phyloP scores from a whole-genome alignment of 2,797 vertebrate species.

The Psittacula echo region DNA sequence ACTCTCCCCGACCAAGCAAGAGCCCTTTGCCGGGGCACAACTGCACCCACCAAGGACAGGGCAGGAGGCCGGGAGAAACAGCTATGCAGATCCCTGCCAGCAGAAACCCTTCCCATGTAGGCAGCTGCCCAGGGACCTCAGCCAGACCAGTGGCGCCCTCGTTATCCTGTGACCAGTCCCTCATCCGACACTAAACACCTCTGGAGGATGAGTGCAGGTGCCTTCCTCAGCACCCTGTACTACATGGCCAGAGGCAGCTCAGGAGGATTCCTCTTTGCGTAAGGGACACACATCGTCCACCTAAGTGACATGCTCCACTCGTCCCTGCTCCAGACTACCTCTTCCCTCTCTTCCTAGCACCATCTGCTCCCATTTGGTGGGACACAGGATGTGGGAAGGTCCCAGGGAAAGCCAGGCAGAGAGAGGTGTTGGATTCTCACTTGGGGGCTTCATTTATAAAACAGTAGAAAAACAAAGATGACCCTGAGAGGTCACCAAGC shows the following conservation, averaged over 20 bases:
- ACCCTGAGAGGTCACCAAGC: background rate
- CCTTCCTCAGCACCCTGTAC: background rate
- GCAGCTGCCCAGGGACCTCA: background rate
- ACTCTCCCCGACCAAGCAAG: background rate
- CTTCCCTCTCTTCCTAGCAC: background rate
- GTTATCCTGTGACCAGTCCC: rapidly evolving
- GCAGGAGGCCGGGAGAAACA: background rate
- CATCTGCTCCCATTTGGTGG: background rate
- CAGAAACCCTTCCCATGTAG: background rate
- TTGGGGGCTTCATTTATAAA: background rate
- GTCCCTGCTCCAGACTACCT: background rate
- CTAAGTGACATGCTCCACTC: rapidly evolving
- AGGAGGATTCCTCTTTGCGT: background rate
- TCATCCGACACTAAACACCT: background rate
- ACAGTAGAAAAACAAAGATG: background rate
- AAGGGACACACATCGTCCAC: background rate
- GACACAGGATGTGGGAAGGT: background rate
- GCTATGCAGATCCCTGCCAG: background rate
- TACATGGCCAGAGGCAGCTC: background rate
- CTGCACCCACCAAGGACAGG: background rate
- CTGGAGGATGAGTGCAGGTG: background rate
- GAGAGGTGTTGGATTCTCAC: background rate
- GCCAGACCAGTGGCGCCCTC: background rate
- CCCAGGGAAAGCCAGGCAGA: background rate
- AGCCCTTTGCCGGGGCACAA: background rate